A percentile compares a stretch with the other conserved stretches of the same genome.
Evolutionary conservation across 1,140 invertebrate species (phyloP).

Genomic region (Caenorhabditis remanei): DNA sequence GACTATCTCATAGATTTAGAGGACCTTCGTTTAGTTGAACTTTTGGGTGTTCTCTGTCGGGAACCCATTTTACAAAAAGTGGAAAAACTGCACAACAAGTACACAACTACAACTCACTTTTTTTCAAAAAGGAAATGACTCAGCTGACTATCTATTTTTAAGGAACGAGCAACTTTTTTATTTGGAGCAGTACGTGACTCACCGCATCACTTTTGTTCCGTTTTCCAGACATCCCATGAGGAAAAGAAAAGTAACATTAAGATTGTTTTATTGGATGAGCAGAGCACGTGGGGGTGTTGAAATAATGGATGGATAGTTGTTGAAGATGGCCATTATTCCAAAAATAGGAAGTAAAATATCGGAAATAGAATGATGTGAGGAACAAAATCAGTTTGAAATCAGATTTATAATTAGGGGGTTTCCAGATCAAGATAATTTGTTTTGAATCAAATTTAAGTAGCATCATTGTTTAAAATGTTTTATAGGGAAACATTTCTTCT

Average conservation of each 20-base stretch:
- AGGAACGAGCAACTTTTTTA: background rate
- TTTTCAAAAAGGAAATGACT: slow-evolving; percentile 22
- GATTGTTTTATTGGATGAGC: slow-evolving; percentile 14
- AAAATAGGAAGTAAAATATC: background rate
- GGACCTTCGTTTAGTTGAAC: background rate
- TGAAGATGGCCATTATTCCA: background rate
- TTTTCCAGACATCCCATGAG: slow-evolving; percentile 17
- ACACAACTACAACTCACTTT: background rate
- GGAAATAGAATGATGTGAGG: background rate
- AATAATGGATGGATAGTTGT: background rate
- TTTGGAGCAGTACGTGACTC: background rate
- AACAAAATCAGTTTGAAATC: background rate
- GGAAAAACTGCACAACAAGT: background rate
- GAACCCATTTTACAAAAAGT: background rate
- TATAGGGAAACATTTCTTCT: too few species aligned
- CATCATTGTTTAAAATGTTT: too few species aligned
- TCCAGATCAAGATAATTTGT: too few species aligned
- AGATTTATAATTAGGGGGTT: too few species aligned
- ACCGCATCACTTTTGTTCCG: slow-evolving; percentile 1
- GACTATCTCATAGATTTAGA: too few species aligned
- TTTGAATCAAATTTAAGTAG: too few species aligned
- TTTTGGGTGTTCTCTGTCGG: slow-evolving; percentile 18
- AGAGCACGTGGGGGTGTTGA: background rate
- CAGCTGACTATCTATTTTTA: slow-evolving; percentile 30
- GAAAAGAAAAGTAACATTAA: background rate